These are phyloP conservation scores for Dexiosoma caninum DNA, from an alignment of 2,888 invertebrate species.

Conservation along the genomic window DNA sequence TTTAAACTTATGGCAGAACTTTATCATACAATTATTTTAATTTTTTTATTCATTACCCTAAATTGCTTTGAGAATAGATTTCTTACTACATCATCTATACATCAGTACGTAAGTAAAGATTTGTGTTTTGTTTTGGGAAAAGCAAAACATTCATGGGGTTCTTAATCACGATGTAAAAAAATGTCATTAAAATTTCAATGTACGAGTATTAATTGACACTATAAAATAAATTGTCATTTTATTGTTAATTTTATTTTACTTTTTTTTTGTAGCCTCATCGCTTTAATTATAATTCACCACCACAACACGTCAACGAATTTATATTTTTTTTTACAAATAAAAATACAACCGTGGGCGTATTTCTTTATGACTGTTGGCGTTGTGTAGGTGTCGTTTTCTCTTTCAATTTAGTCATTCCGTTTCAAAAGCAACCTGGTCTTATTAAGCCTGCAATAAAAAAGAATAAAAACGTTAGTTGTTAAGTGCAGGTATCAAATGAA, in stretches of 20 bases:
- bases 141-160: too few relatives aligned
- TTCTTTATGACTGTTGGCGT: conserved; percentile 30
- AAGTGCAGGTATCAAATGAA: conserved; percentile 29
- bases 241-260: background rate
- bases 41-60: too few relatives aligned
- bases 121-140: too few relatives aligned
- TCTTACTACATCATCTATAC: too few relatives aligned
- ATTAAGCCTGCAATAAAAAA: conserved; percentile 1
- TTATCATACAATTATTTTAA: too few relatives aligned
- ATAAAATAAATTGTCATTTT: background rate
- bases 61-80: too few relatives aligned
- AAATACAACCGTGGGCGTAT: conserved; percentile 17
- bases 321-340: background rate
- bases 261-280: conserved; percentile 22
- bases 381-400: conserved; percentile 52
- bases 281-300: conserved; percentile 31
- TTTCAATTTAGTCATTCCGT: conserved; percentile 46
- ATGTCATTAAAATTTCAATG: too few relatives aligned
- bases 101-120: too few relatives aligned
- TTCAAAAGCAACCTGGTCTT: conserved; percentile 15
- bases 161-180: too few relatives aligned
- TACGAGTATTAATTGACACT: too few relatives aligned
- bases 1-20: too few relatives aligned
- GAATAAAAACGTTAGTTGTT: background rate
- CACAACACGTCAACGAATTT: background rate